Evolutionary conservation across 2,113 vertebrate species (phyloP), one percentile per base, ranked within the genome.

Genomic region (Acrocephalus kingi): DNA sequence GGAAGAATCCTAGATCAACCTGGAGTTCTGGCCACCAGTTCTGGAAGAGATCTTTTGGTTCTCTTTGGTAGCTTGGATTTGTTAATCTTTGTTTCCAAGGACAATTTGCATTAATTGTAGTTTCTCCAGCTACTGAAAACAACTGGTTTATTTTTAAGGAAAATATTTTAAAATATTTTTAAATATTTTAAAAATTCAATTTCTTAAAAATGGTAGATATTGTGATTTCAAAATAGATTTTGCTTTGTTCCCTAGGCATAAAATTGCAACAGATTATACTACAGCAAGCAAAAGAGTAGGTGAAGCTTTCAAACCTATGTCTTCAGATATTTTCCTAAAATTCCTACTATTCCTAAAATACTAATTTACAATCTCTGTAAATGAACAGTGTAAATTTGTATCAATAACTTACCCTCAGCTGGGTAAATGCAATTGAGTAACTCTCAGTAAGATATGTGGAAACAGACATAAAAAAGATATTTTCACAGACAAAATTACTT

Each of bases 11-110:
- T 19, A 11, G 39, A 31, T 3, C 6, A 63, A 11, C 9, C 37
- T 67, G 21, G 15, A 39, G 33, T n/a, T 67, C 58, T 45, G 23
- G 8, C 13, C 31, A 15, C 1, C 0, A 3, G 0, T 46, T 67
- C 63, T 19, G 61, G 35, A 71, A 71, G n/a, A 35, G 20, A 7
- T 61, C 8, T 55, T 87, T 78, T 87, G 28, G 4, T 33, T 66
- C 2, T 0, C 7, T 46, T 51, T 51, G 20, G 45, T 55, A 13
- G 11, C 22, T 85, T 7, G 31, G 11, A 17, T 64, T 63, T 43
- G 14, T 31, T 39, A 21, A 51, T 28, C 28, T 35, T 15, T 0
- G 0, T 56, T 64, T 73, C 25, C 41, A 39, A 37, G 56, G 19
- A 4, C 5, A 23, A 27, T 35, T 48, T 59, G 4, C 21, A 46